Evolutionary conservation across 2,797 vertebrate genomes (phyloP).

Genomic region (Coranthus polyacanthus): DNA sequence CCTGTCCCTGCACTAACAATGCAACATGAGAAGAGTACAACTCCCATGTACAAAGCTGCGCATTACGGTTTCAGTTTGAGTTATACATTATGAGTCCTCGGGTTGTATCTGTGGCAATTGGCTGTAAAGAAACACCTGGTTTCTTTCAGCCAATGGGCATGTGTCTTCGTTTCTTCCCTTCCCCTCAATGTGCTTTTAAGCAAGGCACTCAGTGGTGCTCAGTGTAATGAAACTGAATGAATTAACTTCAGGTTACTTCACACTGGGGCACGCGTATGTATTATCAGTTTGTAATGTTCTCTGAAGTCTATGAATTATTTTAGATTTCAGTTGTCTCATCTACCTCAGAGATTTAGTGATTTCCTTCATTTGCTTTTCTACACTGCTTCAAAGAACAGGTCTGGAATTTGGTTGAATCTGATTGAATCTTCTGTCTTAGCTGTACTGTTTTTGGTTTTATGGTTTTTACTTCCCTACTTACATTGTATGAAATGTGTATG

Average conservation of each 20-base stretch:
- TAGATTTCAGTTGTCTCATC: background rate
- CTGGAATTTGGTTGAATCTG: too few species aligned
- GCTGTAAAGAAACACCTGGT: slow-evolving; percentile 12
- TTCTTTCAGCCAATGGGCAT: slow-evolving; percentile 4
- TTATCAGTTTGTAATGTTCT: slow-evolving; percentile 2
- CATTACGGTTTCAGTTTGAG: slow-evolving; percentile 29
- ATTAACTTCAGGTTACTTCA: background rate
- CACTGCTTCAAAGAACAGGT: background rate
- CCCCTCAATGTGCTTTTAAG: slow-evolving; percentile 27
- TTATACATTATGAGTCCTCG: slow-evolving; percentile 22
- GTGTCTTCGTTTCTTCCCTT: slow-evolving; percentile 11
- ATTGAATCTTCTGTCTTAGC: background rate
- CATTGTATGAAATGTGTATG: background rate
- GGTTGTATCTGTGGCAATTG: slow-evolving; percentile 22
- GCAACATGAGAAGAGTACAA: slow-evolving; percentile 24
- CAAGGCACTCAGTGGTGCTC: slow-evolving; percentile 64
- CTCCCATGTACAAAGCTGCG: slow-evolving; percentile 7
- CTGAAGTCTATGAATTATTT: slow-evolving; percentile 3
- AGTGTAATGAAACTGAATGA: slow-evolving; percentile 1
- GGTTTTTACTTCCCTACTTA: slow-evolving; percentile 6
- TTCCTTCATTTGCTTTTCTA: slow-evolving; percentile 36
- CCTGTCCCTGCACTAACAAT: slow-evolving; percentile 50
- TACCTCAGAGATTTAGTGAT: background rate
- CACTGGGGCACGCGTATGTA: background rate
- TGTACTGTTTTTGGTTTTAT: background rate